Evolutionary conservation across 2,797 vertebrate genomes (phyloP).

Genomic region (Eutrigla gurnardus): DNA sequence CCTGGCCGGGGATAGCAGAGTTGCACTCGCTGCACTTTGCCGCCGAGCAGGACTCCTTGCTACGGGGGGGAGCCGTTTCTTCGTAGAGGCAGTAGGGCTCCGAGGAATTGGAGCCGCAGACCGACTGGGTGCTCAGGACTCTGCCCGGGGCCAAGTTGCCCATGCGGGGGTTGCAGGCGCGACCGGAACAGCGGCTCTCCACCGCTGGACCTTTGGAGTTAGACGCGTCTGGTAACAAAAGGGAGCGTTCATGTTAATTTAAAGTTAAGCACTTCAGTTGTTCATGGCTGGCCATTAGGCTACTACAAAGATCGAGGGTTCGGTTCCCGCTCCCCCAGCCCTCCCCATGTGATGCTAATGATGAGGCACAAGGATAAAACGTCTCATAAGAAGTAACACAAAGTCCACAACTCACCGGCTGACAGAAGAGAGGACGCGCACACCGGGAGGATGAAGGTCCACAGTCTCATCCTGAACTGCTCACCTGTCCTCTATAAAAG

Average conservation of each 20-base stretch:
- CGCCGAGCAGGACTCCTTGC: conserved; percentile 51
- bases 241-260: background rate
- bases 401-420: conserved; percentile 67
- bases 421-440: conserved; percentile 60
- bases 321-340: background rate
- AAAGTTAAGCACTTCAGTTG: background rate
- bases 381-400: background rate
- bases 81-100: conserved; percentile 87
- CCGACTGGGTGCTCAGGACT: conserved; percentile 83
- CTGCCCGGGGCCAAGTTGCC: conserved; percentile 92
- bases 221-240: conserved; percentile 30
- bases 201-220: conserved; percentile 14
- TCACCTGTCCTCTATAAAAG: conserved; percentile 23
- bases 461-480: conserved; percentile 65
- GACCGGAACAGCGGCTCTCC: conserved; percentile 84
- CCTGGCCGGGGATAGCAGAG: conserved; percentile 73
- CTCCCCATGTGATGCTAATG: background rate
- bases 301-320: background rate
- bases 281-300: background rate
- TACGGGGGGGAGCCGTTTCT: conserved; percentile 39
- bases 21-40: conserved; percentile 86
- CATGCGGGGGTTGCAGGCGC: conserved; percentile 94
- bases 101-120: conserved; percentile 84
- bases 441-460: conserved; percentile 61
- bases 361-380: background rate